phyloP scores from a whole-genome alignment of 2,797 vertebrate species.

The Lutjanus campechanus region DNA sequence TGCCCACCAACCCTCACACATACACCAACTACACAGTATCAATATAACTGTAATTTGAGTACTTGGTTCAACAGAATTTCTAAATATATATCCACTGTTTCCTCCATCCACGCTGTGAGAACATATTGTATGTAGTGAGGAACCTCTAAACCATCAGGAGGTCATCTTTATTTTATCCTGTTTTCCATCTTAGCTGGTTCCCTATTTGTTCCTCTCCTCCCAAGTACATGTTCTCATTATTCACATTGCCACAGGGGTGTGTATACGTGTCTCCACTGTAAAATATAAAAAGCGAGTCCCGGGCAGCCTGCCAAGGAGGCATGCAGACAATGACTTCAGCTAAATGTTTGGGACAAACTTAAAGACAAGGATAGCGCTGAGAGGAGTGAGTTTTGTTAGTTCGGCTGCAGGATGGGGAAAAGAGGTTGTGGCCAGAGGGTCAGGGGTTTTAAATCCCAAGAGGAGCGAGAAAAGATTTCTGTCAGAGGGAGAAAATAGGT shows the following conservation, averaged over 20 bases:
- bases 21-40: conserved; percentile 8
- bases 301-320: conserved; percentile 63
- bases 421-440: conserved; percentile 19
- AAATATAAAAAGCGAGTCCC: conserved; percentile 51
- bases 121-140: background rate
- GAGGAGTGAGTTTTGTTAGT: background rate
- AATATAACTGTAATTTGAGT: conserved; percentile 6
- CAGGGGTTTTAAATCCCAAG: conserved; percentile 1
- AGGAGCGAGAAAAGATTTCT: conserved; percentile 4
- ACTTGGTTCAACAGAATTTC: conserved; percentile 11
- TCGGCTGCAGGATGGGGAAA: conserved; percentile 8
- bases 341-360: conserved; percentile 60
- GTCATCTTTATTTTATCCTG: conserved; percentile 68
- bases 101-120: conserved; percentile 13
- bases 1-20: too few species aligned
- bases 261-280: conserved; percentile 62
- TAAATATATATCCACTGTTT: conserved; percentile 7
- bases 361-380: conserved; percentile 20
- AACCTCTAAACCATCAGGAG: conserved; percentile 50
- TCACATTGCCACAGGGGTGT: conserved; percentile 65
- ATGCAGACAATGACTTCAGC: conserved; percentile 54
- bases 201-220: conserved; percentile 66
- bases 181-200: conserved; percentile 52
- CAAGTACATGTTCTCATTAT: conserved; percentile 71
- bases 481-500: conserved; percentile 22